A percentile compares a stretch with the other conserved stretches of the same genome.
Evolutionary conservation across 2,888 invertebrate genomes (phyloP).

Genomic region (Crossocerus cetratus): DNA sequence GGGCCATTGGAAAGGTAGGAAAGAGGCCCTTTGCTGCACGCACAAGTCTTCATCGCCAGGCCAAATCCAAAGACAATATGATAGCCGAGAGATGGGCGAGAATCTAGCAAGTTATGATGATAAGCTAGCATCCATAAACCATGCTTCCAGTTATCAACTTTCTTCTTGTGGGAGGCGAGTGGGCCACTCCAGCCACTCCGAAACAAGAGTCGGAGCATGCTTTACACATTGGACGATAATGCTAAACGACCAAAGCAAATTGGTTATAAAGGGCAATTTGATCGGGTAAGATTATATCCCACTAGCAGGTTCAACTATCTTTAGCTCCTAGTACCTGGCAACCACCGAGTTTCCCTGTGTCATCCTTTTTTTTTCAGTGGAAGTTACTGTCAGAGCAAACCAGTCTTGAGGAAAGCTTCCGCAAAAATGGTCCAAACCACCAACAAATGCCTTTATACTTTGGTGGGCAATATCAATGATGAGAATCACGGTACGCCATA

Average conservation of each 20-base stretch:
- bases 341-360: no score
- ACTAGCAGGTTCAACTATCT: constrained; percentile 6
- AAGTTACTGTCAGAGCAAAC: neutral
- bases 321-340: constrained; percentile 20
- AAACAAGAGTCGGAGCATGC: constrained; percentile 20
- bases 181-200: neutral
- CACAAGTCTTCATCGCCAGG: constrained; percentile 42
- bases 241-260: constrained; percentile 59
- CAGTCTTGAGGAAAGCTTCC: neutral
- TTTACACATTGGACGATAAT: constrained; percentile 67
- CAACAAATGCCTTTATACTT: neutral
- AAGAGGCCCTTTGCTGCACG: constrained; percentile 63
- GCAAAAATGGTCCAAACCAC: neutral
- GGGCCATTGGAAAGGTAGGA: neutral
- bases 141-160: neutral
- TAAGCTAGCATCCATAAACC: neutral
- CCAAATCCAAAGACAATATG: no score
- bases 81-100: no score
- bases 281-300: constrained; percentile 54
- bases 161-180: neutral
- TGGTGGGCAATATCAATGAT: neutral
- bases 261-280: constrained; percentile 68
- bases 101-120: neutral
- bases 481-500: neutral
- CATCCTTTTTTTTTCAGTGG: no score